These are phyloP conservation scores for Bergia puertoricense DNA, from an alignment of 92 coral and sea anemone species.

Conservation along the genomic window DNA sequence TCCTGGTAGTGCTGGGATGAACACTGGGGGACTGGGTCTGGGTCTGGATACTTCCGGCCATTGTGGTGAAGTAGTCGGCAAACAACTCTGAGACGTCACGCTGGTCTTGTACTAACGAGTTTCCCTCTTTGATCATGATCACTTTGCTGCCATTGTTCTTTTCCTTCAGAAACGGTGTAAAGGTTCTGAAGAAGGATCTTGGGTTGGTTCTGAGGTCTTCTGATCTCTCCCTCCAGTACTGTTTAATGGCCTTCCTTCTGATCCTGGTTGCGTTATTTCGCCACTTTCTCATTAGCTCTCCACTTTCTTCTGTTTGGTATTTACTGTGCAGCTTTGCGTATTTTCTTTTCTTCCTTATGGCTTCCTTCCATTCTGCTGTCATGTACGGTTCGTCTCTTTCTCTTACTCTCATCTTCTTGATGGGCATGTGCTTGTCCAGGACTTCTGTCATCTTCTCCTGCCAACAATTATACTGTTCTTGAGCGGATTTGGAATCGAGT, in stretches of 20 bases:
- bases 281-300: constrained; percentile 45
- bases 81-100: constrained; percentile 41
- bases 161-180: constrained; percentile 28
- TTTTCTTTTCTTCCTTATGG: constrained; percentile 43
- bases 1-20: constrained; percentile 20
- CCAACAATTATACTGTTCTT: constrained; percentile 25
- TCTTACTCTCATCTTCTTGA: constrained; percentile 51
- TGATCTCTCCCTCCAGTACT: constrained; percentile 44
- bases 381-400: constrained; percentile 34
- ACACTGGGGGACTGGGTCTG: constrained; percentile 27
- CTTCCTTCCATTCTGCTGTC: constrained; percentile 50
- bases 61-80: constrained; percentile 39
- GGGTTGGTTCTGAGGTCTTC: constrained; percentile 37
- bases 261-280: constrained; percentile 39
- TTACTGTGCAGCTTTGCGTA: constrained; percentile 39
- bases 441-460: constrained; percentile 32
- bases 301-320: constrained; percentile 41
- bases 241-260: constrained; percentile 44
- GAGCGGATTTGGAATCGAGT: constrained; percentile 20
- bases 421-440: constrained; percentile 43
- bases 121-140: constrained; percentile 17
- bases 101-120: constrained; percentile 31
- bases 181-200: constrained; percentile 30
- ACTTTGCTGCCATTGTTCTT: constrained; percentile 3
- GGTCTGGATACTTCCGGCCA: constrained; percentile 39